phyloP scores from a whole-genome alignment of 2,888 invertebrate species.

The Seira ritae region DNA sequence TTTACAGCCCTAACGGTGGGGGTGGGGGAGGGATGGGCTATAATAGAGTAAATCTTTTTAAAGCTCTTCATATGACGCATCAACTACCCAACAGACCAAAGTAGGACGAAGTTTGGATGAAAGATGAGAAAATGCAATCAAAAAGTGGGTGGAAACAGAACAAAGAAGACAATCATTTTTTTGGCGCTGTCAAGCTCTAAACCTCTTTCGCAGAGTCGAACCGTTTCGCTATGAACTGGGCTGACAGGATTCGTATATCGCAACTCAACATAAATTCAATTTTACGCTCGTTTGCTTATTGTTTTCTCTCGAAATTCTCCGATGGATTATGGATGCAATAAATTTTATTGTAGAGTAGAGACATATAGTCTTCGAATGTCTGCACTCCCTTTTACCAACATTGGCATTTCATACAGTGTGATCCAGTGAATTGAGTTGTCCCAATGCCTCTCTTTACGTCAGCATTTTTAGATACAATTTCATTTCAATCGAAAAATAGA shows the following conservation, averaged over 20 bases:
- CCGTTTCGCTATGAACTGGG: not conserved
- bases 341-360: too few relatives aligned
- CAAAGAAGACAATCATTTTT: not conserved
- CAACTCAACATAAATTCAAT: too few relatives aligned
- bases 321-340: not conserved
- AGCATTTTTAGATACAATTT: too few relatives aligned
- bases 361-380: too few relatives aligned
- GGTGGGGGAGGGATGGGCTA: slow-evolving; percentile 32
- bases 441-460: too few relatives aligned
- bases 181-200: not conserved
- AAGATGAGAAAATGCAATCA: not conserved
- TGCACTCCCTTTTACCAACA: too few relatives aligned
- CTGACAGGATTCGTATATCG: not conserved
- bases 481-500: too few relatives aligned
- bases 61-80: slow-evolving; percentile 64
- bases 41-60: slow-evolving; percentile 56
- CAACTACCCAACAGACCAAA: slow-evolving; percentile 41
- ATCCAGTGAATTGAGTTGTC: too few relatives aligned
- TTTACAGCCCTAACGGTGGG: too few relatives aligned
- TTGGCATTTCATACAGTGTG: too few relatives aligned
- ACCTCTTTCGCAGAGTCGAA: not conserved
- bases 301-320: too few relatives aligned
- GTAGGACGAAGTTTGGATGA: slow-evolving; percentile 17
- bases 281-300: too few relatives aligned
- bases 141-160: not conserved